Evolutionary conservation across 2,888 invertebrate species (phyloP).

Genomic region (Eustalomyia histrio): DNA sequence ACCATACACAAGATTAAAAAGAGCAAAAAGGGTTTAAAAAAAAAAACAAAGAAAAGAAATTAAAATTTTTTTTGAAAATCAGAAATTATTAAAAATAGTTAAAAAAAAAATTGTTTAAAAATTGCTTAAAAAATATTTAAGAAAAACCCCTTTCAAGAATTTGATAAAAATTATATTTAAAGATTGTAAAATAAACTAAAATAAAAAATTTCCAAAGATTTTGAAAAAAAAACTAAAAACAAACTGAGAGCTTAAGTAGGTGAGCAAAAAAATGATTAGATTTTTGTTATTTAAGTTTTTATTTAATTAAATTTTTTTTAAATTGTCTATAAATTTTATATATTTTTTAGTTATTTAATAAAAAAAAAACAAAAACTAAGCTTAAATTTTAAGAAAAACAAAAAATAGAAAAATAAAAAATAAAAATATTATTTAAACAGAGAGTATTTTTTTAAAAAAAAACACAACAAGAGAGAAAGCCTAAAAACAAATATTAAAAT

Average conservation of each 20-base stretch:
- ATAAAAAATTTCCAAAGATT: conserved; percentile 56
- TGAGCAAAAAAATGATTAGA: conserved; percentile 32
- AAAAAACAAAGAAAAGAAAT: not conserved
- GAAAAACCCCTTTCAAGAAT: conserved; percentile 21
- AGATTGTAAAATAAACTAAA: conserved; percentile 8
- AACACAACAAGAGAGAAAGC: not conserved
- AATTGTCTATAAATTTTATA: conserved; percentile 57
- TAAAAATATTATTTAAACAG: not conserved
- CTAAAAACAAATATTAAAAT: no score
- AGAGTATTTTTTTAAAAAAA: not conserved
- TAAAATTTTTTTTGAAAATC: conserved; percentile 2
- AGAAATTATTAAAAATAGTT: conserved; percentile 21
- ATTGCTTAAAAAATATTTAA: not conserved
- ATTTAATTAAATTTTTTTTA: conserved; percentile 45
- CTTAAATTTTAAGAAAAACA: not conserved
- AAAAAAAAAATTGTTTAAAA: not conserved
- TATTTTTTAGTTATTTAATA: conserved; percentile 61
- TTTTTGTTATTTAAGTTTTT: conserved; percentile 40
- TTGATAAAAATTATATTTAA: not conserved
- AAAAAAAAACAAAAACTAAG: conserved; percentile 27
- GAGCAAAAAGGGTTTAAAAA: conserved; percentile 10
- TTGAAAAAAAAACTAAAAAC: conserved; percentile 25
- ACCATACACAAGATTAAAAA: conserved; percentile 27
- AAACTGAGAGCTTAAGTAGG: conserved; percentile 38
- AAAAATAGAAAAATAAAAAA: not conserved